Base-by-base conservation (phyloP, 2,797 vertebrate genomes). In the Brachyrhaphis roseni region DNA sequence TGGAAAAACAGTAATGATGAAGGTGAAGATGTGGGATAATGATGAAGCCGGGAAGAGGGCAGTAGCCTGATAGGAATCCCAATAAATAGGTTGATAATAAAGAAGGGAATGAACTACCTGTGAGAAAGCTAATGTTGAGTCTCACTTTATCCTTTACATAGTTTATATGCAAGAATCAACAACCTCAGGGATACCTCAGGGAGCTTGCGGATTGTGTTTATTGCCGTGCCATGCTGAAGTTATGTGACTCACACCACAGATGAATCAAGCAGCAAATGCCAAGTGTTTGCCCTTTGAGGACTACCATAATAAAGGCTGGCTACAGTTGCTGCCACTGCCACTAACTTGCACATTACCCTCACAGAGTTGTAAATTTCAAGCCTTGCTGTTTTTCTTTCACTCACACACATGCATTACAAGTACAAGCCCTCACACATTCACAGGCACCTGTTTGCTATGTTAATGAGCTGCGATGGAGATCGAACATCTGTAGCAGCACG, bases 391-490 rank as follows among this genome's bases (percentile, higher is more conserved):
- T 80, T 74, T 82, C 74, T 81, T 74, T 74, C 28, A 34, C 31
- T 10, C 72, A 70, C 68, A 78, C 85, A 80, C 64, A 57, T 49
- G 43, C 62, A 68, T 64, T 81, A 53, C 59, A 41, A 13, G 46
- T 71, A 74, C 46, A 62, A 43, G 34, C 66, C 74, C 75, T 77
- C 64, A 77, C 70, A 73, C 59, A 71, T 49, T 77, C 57, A 45
- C 10, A 62, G 13, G 79, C 86, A 92, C 90, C 92, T 93, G 91
- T 90, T 93, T 92, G 87, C 89, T 89, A 92, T 94, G 90, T 72
- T 92, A 93, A 94, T 93, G 89, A 93, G 85, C 81, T 90, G 81
- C 88, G 85, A 82, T 81, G 85, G 86, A 88, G 90, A 88, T 80
- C 13, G 80, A 93, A 93, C 92, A 93, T 94, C 91, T 94, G 92